Evolutionary conservation across 2,888 invertebrate genomes (phyloP).

Genomic region (Orthosia incerta): DNA sequence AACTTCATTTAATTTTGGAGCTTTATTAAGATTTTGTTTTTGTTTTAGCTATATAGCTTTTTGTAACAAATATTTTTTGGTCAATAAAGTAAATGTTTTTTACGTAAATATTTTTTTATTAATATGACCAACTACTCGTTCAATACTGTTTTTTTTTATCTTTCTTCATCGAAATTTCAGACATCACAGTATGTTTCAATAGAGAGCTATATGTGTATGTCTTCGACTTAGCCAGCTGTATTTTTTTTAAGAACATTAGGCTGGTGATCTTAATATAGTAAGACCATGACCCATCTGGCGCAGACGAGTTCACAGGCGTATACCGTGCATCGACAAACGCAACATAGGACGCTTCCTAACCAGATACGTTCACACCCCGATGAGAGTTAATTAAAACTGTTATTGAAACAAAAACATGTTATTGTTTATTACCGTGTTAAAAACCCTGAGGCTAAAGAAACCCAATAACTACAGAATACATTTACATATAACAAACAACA

Average conservation of each 20-base stretch:
- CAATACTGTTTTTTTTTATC: too few species aligned
- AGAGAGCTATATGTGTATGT: background rate
- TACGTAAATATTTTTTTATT: background rate
- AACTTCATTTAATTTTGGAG: slow-evolving; percentile 40
- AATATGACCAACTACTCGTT: too few species aligned
- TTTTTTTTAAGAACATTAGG: too few species aligned
- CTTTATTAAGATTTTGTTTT: slow-evolving; percentile 40
- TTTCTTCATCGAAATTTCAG: background rate
- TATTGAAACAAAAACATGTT: background rate
- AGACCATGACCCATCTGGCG: background rate
- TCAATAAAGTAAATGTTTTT: background rate
- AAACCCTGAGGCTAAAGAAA: background rate
- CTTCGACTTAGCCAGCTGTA: too few species aligned
- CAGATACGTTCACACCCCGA: background rate
- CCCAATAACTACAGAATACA: slow-evolving; percentile 1
- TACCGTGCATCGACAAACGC: background rate
- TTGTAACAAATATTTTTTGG: background rate
- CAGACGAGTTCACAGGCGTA: background rate
- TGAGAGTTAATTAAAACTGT: slow-evolving; percentile 8
- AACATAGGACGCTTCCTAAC: background rate
- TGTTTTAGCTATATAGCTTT: background rate
- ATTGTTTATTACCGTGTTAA: slow-evolving; percentile 12
- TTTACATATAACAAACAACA: slow-evolving; percentile 31
- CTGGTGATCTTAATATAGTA: background rate
- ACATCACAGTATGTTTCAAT: background rate